phyloP scores from a whole-genome alignment of 2,113 vertebrate genomes.

The Cacatua alba region DNA sequence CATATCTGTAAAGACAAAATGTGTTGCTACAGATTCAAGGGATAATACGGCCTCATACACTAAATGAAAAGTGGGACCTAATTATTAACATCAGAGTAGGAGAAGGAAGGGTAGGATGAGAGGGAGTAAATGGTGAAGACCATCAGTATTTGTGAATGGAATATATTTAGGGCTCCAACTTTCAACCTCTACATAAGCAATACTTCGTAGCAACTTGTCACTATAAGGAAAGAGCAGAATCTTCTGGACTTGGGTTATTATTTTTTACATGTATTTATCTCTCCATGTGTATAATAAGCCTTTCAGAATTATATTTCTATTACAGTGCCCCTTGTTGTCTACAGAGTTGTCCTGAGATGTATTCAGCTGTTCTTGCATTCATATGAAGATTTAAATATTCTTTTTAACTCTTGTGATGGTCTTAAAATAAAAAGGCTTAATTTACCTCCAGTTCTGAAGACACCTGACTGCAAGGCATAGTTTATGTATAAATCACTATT shows the following conservation, averaged over 20 bases:
- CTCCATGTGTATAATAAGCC: neutral
- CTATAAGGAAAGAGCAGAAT: neutral
- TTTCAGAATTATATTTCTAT: neutral
- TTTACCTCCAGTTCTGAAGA: neutral
- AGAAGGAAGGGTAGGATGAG: neutral
- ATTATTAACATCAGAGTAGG: neutral
- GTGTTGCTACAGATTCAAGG: neutral
- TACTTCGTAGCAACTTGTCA: neutral
- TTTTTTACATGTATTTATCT: neutral
- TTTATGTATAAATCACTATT: neutral
- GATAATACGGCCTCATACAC: neutral
- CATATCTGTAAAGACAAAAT: neutral
- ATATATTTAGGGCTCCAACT: neutral
- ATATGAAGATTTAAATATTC: neutral
- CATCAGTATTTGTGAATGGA: neutral
- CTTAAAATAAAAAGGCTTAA: neutral
- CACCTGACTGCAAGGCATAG: neutral
- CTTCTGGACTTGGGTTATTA: neutral
- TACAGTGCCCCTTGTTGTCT: neutral
- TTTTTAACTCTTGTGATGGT: neutral
- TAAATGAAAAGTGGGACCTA: neutral
- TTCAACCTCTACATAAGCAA: neutral
- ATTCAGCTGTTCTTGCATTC: neutral
- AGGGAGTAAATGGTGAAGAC: neutral
- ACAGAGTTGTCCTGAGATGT: neutral